These are phyloP conservation scores for Ptychoptera albimana DNA, from an alignment of 2,888 invertebrate genomes.

Conservation along the genomic window DNA sequence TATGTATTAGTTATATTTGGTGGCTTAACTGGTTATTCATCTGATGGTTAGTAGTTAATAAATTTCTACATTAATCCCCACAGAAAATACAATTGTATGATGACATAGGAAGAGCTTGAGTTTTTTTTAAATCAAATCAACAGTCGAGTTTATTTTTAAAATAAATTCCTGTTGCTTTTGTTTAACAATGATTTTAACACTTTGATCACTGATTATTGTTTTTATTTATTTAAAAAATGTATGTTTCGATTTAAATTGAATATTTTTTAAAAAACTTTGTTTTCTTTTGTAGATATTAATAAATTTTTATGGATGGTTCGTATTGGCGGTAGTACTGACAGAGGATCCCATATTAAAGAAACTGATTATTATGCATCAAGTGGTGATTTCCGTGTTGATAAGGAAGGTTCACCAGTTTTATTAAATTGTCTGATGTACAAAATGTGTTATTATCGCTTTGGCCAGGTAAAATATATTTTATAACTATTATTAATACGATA, in stretches of 20 bases:
- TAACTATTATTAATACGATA: neutral
- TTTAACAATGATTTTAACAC: too few relatives aligned
- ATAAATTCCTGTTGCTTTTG: too few relatives aligned
- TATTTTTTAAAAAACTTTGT: too few relatives aligned
- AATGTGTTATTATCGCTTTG: slow-evolving; percentile 98
- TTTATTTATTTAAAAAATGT: neutral
- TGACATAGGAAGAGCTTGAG: too few relatives aligned
- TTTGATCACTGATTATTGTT: neutral
- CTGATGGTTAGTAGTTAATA: slow-evolving; percentile 55
- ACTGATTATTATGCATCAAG: slow-evolving; percentile 89
- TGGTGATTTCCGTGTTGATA: slow-evolving; percentile 93
- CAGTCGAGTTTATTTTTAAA: too few relatives aligned
- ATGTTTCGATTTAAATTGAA: slow-evolving; percentile 10
- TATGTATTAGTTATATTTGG: slow-evolving; percentile 98
- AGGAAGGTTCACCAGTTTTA: slow-evolving; percentile 78
- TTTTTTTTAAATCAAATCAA: too few relatives aligned
- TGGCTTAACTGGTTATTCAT: slow-evolving; percentile 95
- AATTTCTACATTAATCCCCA: too few relatives aligned
- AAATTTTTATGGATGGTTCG: slow-evolving; percentile 99
- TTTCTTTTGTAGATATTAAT: slow-evolving; percentile 60
- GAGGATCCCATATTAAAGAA: slow-evolving; percentile 90
- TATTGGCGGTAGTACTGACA: slow-evolving; percentile 89
- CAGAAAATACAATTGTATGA: too few relatives aligned
- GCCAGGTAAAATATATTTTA: slow-evolving; percentile 35
- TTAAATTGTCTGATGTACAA: slow-evolving; percentile 99